These are phyloP conservation scores for Caenorhabditis plicata DNA, from an alignment of 2,888 invertebrate species.

Conservation along the genomic window DNA sequence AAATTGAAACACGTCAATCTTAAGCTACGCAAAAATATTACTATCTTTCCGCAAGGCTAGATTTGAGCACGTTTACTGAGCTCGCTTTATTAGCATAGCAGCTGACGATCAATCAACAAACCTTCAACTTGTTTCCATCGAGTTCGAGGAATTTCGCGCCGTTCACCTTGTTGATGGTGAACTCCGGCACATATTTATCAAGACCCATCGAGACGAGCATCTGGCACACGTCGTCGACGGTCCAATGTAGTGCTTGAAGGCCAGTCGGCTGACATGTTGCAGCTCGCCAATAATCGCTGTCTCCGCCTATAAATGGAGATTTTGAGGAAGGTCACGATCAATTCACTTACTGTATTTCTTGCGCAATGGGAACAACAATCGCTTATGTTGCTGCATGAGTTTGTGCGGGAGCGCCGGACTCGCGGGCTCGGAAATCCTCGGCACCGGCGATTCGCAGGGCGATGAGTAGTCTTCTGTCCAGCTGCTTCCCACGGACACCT, in stretches of 20 bases:
- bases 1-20: no score
- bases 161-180: conserved; percentile 84
- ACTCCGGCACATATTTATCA: conserved; percentile 83
- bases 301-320: no score
- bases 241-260: conserved; percentile 64
- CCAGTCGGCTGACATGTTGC: conserved; percentile 46
- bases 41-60: no score
- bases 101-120: conserved; percentile 31
- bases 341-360: no score
- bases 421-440: conserved; percentile 62
- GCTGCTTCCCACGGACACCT: conserved; percentile 39
- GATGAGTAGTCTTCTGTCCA: conserved; percentile 45
- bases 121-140: conserved; percentile 87
- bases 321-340: no score
- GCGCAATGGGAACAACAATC: conserved; percentile 60
- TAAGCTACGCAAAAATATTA: no score
- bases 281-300: conserved; percentile 64
- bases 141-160: conserved; percentile 83
- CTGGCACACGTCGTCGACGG: conserved; percentile 61
- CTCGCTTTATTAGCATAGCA: neutral
- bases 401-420: conserved; percentile 62
- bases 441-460: conserved; percentile 58
- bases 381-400: conserved; percentile 51
- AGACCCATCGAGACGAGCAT: conserved; percentile 71
- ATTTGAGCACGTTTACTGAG: no score